phyloP scores from a whole-genome alignment of 2,888 invertebrate species.

The Metopia argyrocephala region DNA sequence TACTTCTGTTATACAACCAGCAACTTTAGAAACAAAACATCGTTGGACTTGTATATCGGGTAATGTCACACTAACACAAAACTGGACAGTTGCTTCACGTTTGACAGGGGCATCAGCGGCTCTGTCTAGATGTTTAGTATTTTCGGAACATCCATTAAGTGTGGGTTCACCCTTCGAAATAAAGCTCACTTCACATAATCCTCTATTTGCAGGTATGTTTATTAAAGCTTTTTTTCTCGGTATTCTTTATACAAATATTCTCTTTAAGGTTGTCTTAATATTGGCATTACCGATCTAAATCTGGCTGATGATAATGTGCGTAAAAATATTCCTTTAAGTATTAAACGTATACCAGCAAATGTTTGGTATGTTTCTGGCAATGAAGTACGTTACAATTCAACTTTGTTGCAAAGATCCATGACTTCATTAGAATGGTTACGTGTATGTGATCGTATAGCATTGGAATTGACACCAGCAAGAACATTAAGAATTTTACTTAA shows the following conservation, averaged over 20 bases:
- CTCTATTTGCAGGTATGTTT: conserved; percentile 76
- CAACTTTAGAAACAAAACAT: conserved; percentile 77
- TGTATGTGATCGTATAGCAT: conserved; percentile 87
- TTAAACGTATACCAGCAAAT: conserved; percentile 84
- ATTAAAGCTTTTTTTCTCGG: neutral
- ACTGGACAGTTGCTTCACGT: conserved; percentile 77
- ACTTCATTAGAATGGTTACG: conserved; percentile 89
- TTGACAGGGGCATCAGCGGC: conserved; percentile 75
- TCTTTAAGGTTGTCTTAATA: conserved; percentile 83
- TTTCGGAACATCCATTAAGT: conserved; percentile 77
- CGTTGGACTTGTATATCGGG: conserved; percentile 78
- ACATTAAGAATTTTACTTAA: conserved; percentile 88
- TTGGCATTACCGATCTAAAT: conserved; percentile 88
- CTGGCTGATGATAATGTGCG: conserved; percentile 82
- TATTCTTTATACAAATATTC: neutral
- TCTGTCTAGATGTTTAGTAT: conserved; percentile 76
- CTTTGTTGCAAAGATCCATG: conserved; percentile 82
- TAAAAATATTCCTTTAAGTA: conserved; percentile 83
- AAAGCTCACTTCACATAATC: conserved; percentile 76
- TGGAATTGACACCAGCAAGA: conserved; percentile 85
- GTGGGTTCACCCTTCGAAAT: conserved; percentile 78
- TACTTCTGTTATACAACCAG: conserved; percentile 81
- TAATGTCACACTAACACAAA: conserved; percentile 76
- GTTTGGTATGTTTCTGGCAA: conserved; percentile 80
- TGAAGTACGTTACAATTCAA: conserved; percentile 84